A percentile compares a stretch with the other conserved stretches of the same genome.
Evolutionary conservation across 2,113 vertebrate species (phyloP).

Genomic region (Bubo blakistoni): DNA sequence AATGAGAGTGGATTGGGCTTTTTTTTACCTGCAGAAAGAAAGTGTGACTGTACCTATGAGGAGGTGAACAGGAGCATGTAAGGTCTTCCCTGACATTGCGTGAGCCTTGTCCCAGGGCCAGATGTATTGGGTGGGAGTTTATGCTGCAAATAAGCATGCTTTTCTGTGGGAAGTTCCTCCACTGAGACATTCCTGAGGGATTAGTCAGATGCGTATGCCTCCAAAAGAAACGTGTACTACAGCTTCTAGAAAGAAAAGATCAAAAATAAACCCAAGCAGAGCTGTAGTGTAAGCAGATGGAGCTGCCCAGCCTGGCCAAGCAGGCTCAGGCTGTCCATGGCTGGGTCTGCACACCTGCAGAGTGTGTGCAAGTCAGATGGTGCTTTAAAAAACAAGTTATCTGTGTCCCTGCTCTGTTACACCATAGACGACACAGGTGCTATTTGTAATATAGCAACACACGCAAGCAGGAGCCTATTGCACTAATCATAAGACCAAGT

Average conservation of each 20-base stretch:
- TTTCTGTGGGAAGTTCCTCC: conserved; percentile 31
- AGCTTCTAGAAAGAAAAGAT: not conserved
- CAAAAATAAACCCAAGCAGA: not conserved
- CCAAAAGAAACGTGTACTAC: not conserved
- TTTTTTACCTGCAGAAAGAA: conserved; percentile 52
- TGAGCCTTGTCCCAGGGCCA: not conserved
- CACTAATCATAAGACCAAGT: not conserved
- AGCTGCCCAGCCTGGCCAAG: not conserved
- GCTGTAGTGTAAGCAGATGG: not conserved
- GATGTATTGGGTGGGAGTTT: conserved; percentile 4
- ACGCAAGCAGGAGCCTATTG: not conserved
- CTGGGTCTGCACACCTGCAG: not conserved
- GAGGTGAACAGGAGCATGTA: conserved; percentile 76
- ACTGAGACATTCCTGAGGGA: not conserved
- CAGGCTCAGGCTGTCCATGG: not conserved
- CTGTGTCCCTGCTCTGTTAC: not conserved
- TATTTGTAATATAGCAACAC: not conserved
- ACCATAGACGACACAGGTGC: not conserved
- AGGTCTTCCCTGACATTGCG: conserved; percentile 6
- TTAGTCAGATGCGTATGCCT: conserved; percentile 1
- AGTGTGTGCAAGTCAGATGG: not conserved
- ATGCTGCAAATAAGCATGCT: not conserved
- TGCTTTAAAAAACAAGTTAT: not conserved
- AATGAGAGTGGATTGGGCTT: not conserved
- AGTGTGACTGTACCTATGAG: conserved; percentile 70